Evolutionary conservation across 2,797 vertebrate species (phyloP).

Genomic region (Macroramphosus scolopax): DNA sequence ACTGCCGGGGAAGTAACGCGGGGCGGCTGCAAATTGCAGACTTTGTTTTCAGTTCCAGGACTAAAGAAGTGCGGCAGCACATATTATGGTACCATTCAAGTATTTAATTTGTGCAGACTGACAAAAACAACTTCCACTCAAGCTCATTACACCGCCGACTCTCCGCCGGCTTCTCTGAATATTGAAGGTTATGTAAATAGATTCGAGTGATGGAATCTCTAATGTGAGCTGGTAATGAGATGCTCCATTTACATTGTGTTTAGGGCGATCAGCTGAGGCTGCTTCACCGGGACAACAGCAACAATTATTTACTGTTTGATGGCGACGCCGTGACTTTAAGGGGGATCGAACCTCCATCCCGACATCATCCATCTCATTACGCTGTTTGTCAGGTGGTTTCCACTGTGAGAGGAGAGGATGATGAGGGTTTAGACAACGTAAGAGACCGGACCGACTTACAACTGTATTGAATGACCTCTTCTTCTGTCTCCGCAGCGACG

Average conservation of each 20-base stretch:
- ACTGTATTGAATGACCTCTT: constrained; percentile 6
- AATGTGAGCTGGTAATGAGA: constrained; percentile 39
- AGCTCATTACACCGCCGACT: constrained; percentile 48
- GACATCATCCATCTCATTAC: too few species aligned
- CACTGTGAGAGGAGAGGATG: too few species aligned
- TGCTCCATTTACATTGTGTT: constrained; percentile 22
- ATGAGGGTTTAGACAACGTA: too few species aligned
- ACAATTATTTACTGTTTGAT: constrained; percentile 2
- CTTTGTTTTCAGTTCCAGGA: constrained; percentile 51
- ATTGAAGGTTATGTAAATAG: constrained; percentile 48
- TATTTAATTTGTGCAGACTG: constrained; percentile 61
- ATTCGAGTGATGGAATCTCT: constrained; percentile 28
- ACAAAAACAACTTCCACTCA: constrained; percentile 62
- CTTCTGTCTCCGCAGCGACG: constrained; percentile 74
- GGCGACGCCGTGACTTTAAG: not conserved
- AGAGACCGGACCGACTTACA: too few species aligned
- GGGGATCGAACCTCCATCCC: not conserved
- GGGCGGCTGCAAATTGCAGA: constrained; percentile 52
- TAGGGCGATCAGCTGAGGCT: not conserved
- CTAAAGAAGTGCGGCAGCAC: constrained; percentile 52
- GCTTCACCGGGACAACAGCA: not conserved
- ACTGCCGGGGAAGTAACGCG: constrained; percentile 35
- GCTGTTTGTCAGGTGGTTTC: too few species aligned
- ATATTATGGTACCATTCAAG: constrained; percentile 50
- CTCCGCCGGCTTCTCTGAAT: constrained; percentile 34